These are phyloP conservation scores for Pipistrellus nathusii DNA, from an alignment of 2,797 vertebrate genomes.

Conservation along the genomic window DNA sequence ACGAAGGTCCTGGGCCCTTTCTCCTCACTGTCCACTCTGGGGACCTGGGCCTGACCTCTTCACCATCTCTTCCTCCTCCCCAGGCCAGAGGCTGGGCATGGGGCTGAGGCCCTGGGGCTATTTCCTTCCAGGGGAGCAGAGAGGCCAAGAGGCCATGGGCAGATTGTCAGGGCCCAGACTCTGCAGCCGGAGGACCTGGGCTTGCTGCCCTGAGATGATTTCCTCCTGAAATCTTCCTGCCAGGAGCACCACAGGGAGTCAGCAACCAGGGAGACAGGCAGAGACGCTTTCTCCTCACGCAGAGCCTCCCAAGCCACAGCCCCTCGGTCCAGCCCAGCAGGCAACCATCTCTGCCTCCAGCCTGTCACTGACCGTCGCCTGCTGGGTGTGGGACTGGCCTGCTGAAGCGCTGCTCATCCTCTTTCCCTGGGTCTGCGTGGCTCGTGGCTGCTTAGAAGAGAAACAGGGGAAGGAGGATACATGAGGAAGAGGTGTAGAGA, in stretches of 20 bases:
- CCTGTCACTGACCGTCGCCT: background rate
- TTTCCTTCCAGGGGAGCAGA: background rate
- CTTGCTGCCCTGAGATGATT: background rate
- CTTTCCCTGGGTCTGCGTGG: background rate
- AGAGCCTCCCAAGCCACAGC: background rate
- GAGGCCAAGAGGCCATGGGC: background rate
- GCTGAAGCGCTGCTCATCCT: background rate
- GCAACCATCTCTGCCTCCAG: background rate
- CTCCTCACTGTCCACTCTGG: background rate
- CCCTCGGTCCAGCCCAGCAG: background rate
- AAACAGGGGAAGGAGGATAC: background rate
- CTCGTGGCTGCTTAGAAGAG: background rate
- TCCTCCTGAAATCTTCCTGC: background rate
- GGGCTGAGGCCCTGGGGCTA: too few species aligned
- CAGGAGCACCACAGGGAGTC: background rate
- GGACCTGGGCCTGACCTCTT: background rate
- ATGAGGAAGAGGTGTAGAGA: background rate
- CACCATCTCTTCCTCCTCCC: background rate
- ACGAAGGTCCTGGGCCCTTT: rapidly evolving
- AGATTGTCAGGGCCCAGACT: background rate
- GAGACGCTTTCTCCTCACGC: too few species aligned
- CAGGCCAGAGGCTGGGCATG: background rate
- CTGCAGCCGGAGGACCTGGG: background rate
- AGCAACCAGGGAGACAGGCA: background rate
- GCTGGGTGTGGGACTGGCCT: rapidly evolving